Evolutionary conservation across 1,140 invertebrate species (phyloP).

Genomic region (Coenobita brevimanus): DNA sequence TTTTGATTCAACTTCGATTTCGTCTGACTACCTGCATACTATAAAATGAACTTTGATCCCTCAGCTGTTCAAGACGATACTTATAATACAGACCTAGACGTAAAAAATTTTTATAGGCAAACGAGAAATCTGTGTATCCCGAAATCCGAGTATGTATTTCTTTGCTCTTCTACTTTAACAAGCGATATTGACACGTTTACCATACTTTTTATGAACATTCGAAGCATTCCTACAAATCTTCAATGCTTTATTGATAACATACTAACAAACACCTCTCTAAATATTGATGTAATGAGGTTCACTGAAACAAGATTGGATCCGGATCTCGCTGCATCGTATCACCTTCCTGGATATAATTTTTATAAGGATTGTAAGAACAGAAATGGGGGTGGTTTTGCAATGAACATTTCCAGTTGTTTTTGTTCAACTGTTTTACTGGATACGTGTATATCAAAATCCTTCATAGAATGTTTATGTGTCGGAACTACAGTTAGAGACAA

Average conservation of each 20-base stretch:
- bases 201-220: background rate
- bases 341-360: background rate
- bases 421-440: background rate
- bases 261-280: background rate
- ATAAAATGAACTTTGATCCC: too few relatives aligned
- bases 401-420: background rate
- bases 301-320: slow-evolving; percentile 1
- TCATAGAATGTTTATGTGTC: background rate
- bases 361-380: background rate
- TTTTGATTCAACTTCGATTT: too few relatives aligned
- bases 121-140: too few relatives aligned
- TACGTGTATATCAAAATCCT: background rate
- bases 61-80: too few relatives aligned
- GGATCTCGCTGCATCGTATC: background rate
- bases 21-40: too few relatives aligned
- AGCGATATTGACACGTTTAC: background rate
- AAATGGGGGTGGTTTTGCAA: background rate
- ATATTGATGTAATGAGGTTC: background rate
- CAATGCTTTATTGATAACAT: background rate
- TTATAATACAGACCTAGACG: too few relatives aligned
- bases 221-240: background rate
- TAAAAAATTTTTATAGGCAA: too few relatives aligned
- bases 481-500: background rate
- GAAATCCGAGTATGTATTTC: too few relatives aligned
- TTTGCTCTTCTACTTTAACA: background rate